Percentiles rank a stretch among this genome's conserved stretches.
Conservation (phyloP, 2,797 vertebrate species). For the Sebastes baramenuke region DNA sequence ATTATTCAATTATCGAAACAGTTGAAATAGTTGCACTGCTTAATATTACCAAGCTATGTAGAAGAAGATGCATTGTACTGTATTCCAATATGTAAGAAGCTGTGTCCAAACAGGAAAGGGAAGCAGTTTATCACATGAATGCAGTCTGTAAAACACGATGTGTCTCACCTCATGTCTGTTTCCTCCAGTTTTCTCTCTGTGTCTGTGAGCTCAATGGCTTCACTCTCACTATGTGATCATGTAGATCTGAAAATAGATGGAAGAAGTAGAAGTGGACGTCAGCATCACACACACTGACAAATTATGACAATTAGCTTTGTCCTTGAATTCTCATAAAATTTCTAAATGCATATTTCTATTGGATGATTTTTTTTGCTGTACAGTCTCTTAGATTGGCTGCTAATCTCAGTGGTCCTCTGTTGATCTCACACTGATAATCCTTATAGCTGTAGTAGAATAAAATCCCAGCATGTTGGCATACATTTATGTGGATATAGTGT, state of each 20-base stretch:
- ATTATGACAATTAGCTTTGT: neutral
- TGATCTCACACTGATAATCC: slow-evolving; percentile 19
- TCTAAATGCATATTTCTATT: neutral
- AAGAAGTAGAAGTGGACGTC: neutral
- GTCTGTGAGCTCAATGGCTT: neutral
- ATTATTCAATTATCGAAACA: fast-evolving
- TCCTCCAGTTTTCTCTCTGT: neutral
- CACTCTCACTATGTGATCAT: slow-evolving; percentile 12
- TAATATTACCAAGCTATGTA: neutral
- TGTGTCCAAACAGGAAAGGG: neutral
- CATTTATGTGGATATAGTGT: neutral
- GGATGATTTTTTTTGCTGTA: neutral
- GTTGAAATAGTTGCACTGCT: neutral
- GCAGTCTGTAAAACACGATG: neutral
- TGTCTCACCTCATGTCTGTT: slow-evolving; percentile 55
- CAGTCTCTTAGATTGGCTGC: neutral
- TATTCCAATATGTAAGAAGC: neutral
- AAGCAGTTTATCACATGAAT: neutral
- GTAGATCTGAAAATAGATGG: slow-evolving; percentile 6
- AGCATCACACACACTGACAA: neutral
- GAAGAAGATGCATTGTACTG: neutral
- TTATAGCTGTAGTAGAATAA: slow-evolving; percentile 2
- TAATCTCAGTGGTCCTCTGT: slow-evolving; percentile 17
- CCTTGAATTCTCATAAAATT: neutral
- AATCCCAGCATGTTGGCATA: neutral